Conservation (phyloP, 2,888 invertebrate species). For the Sphaeridia pumilis region DNA sequence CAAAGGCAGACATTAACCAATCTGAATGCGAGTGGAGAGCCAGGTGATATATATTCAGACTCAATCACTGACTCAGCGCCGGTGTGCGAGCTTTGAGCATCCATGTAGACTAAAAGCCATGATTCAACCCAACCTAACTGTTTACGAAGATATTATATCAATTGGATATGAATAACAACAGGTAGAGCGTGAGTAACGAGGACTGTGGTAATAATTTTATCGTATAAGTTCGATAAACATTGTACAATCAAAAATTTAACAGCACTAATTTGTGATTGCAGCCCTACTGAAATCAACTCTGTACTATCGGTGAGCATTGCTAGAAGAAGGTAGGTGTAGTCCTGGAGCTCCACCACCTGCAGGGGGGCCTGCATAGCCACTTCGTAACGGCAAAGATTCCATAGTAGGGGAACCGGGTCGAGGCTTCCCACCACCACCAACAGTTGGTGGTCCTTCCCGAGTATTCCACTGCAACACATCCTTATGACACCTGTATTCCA, state of each 20-base stretch:
- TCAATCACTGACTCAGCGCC: no score
- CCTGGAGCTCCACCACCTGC: slow-evolving; percentile 11
- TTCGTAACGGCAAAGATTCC: slow-evolving; percentile 8
- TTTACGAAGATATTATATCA: no score
- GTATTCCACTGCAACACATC: slow-evolving; percentile 35
- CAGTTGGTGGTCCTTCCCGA: slow-evolving; percentile 17
- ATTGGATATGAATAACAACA: no score
- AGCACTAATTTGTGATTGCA: no score
- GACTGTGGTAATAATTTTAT: no score
- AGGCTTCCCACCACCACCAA: slow-evolving; percentile 6
- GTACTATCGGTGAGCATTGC: slow-evolving; percentile 15
- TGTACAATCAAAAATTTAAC: not conserved
- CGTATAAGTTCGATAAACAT: not conserved
- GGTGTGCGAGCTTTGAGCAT: no score
- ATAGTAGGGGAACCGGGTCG: slow-evolving; percentile 13
- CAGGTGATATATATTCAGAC: no score
- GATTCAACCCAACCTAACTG: no score
- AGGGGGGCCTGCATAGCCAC: slow-evolving; percentile 5
- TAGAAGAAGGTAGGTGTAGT: slow-evolving; percentile 9
- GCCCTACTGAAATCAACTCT: not conserved
- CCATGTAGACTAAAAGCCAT: no score
- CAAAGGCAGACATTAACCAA: no score
- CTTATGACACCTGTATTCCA: slow-evolving; percentile 67
- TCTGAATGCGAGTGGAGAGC: no score
- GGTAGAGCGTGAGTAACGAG: no score